A percentile compares a stretch with the other conserved stretches of the same genome.
Conservation (phyloP, 2,888 invertebrate genomes). For the Limenitis camilla region DNA sequence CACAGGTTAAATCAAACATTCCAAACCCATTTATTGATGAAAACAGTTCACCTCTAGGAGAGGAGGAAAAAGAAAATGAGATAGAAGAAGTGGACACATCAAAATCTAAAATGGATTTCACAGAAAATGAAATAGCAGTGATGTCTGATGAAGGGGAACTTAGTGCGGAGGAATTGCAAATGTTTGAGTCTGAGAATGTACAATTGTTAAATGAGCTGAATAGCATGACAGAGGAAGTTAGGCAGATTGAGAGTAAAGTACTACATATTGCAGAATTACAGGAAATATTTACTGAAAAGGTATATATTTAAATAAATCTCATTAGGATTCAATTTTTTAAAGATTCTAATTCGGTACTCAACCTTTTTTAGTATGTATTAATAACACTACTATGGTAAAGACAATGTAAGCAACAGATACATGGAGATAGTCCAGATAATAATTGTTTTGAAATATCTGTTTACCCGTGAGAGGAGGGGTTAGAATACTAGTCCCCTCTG, state of each 20-base stretch:
- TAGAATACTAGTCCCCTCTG: too few relatives aligned
- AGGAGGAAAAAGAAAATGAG: constrained; percentile 33
- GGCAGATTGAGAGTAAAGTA: constrained; percentile 92
- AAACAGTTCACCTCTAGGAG: constrained; percentile 32
- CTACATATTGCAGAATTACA: constrained; percentile 96
- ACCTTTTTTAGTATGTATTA: too few relatives aligned
- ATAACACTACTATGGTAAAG: too few relatives aligned
- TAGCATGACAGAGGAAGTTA: constrained; percentile 91
- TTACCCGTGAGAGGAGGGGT: too few relatives aligned
- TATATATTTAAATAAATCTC: constrained; percentile 27
- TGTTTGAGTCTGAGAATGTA: constrained; percentile 94
- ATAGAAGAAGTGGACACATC: constrained; percentile 38
- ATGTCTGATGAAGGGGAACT: constrained; percentile 78
- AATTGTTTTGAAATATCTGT: too few relatives aligned
- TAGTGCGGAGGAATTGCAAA: constrained; percentile 90
- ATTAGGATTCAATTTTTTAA: neutral
- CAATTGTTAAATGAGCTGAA: constrained; percentile 90
- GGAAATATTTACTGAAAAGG: constrained; percentile 96
- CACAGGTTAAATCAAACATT: constrained; percentile 44
- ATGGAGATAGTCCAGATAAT: too few relatives aligned
- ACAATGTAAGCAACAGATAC: too few relatives aligned
- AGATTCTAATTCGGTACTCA: too few relatives aligned
- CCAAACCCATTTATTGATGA: constrained; percentile 47
- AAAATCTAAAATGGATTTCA: constrained; percentile 50
- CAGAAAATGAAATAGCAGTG: constrained; percentile 63